phyloP scores from a whole-genome alignment of 2,113 vertebrate species.

The Pseudonaja textilis region DNA sequence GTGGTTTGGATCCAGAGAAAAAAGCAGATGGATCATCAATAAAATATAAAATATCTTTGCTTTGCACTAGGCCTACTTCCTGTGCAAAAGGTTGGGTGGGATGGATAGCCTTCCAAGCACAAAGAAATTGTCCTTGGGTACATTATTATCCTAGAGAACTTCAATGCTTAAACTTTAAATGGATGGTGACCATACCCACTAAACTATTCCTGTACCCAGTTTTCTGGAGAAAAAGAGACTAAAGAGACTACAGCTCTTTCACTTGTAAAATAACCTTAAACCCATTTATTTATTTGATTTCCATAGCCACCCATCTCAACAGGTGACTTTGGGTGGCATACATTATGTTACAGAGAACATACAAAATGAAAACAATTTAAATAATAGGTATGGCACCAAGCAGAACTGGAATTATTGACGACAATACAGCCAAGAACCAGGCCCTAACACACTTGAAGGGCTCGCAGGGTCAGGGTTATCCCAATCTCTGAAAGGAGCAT shows the following conservation, averaged over 20 bases:
- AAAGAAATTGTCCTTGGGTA: background rate
- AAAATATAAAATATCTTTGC: background rate
- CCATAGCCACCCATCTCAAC: no score
- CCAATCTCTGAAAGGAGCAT: background rate
- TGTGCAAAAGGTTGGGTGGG: background rate
- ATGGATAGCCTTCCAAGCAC: background rate
- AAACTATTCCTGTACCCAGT: background rate
- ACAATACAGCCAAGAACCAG: background rate
- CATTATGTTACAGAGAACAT: background rate
- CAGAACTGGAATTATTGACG: background rate
- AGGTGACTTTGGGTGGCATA: background rate
- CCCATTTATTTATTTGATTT: background rate
- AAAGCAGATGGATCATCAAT: background rate
- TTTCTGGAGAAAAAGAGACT: background rate
- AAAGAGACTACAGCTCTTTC: no score
- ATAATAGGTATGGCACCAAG: background rate
- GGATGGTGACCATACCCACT: background rate
- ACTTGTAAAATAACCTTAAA: conserved; percentile 26
- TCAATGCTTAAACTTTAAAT: background rate
- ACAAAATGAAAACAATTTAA: background rate
- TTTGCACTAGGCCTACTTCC: background rate
- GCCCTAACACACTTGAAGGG: background rate
- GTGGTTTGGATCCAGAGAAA: background rate
- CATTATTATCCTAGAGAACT: background rate
- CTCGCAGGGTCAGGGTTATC: background rate